These are phyloP conservation scores for Channa maculata DNA, from an alignment of 2,113 vertebrate genomes.

Conservation along the genomic window DNA sequence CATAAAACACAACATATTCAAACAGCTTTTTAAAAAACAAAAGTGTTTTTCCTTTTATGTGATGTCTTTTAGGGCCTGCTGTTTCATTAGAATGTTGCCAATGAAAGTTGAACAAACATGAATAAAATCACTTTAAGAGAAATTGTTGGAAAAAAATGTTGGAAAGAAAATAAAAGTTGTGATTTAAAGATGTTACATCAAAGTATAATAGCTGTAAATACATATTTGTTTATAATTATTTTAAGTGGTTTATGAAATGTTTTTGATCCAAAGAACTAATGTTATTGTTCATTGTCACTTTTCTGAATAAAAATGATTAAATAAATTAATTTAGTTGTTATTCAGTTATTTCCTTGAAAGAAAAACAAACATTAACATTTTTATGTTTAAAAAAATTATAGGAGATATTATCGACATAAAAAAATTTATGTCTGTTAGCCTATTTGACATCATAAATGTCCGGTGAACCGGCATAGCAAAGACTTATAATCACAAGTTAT, in stretches of 20 bases:
- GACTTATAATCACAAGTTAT: slow-evolving; percentile 1
- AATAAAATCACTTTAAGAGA: slow-evolving; percentile 3
- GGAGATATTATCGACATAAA: not conserved
- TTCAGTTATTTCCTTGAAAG: not conserved
- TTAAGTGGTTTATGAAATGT: not conserved
- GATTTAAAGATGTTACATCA: not conserved
- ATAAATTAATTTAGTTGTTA: slow-evolving; percentile 12
- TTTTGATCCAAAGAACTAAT: slow-evolving; percentile 1
- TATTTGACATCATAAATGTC: not conserved
- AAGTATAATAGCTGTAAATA: not conserved
- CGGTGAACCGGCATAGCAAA: not conserved
- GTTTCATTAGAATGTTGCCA: slow-evolving; percentile 3
- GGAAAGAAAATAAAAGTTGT: not conserved
- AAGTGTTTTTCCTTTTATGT: not conserved
- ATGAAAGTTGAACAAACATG: slow-evolving; percentile 11
- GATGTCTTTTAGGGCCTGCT: slow-evolving; percentile 22
- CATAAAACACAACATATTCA: slow-evolving; percentile 9
- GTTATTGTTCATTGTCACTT: not conserved
- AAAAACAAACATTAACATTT: not conserved
- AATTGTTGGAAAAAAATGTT: not conserved
- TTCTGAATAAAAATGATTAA: slow-evolving; percentile 54
- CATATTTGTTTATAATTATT: slow-evolving; percentile 1
- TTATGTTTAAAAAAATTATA: not conserved
- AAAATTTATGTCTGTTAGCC: not conserved
- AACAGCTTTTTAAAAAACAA: slow-evolving; percentile 15